Percentiles rank a stretch among this genome's conserved stretches.
These are phyloP conservation scores for Phrynocephalus vlangalii DNA, from an alignment of 2,797 vertebrate species.

Conservation along the genomic window DNA sequence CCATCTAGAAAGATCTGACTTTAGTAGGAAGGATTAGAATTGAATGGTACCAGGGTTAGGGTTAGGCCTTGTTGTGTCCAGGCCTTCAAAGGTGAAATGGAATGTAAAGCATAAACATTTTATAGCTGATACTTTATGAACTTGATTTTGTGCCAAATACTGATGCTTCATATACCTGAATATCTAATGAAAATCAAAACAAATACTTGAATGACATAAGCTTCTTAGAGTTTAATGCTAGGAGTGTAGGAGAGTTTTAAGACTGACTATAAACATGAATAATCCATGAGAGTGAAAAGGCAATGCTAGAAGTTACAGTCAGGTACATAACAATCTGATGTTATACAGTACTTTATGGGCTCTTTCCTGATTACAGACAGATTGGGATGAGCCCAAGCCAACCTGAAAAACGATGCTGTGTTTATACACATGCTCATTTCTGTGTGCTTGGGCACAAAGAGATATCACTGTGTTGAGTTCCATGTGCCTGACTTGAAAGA, in stretches of 20 bases:
- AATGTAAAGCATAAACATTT: conserved; percentile 35
- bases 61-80: not conserved
- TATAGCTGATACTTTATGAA: conserved; percentile 27
- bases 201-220: conserved; percentile 34
- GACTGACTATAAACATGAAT: conserved; percentile 34
- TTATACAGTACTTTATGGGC: not conserved
- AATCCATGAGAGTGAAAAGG: conserved; percentile 38
- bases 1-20: conserved; percentile 22
- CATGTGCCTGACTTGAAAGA: not conserved
- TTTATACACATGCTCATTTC: not conserved
- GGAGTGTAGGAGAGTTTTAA: conserved; percentile 19
- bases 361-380: not conserved
- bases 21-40: conserved; percentile 11
- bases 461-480: not conserved
- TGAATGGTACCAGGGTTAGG: too few relatives aligned
- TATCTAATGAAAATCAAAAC: conserved; percentile 44
- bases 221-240: conserved; percentile 22
- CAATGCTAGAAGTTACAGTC: conserved; percentile 8
- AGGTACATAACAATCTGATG: conserved; percentile 14
- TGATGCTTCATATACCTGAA: conserved; percentile 24
- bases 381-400: not conserved
- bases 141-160: conserved; percentile 20
- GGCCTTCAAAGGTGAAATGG: conserved; percentile 14
- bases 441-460: not conserved
- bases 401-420: not conserved